Percentiles rank a stretch among this genome's conserved stretches.
These are phyloP conservation scores for Periophthalmus magnuspinnatus DNA, from an alignment of 2,797 vertebrate species.

Conservation along the genomic window DNA sequence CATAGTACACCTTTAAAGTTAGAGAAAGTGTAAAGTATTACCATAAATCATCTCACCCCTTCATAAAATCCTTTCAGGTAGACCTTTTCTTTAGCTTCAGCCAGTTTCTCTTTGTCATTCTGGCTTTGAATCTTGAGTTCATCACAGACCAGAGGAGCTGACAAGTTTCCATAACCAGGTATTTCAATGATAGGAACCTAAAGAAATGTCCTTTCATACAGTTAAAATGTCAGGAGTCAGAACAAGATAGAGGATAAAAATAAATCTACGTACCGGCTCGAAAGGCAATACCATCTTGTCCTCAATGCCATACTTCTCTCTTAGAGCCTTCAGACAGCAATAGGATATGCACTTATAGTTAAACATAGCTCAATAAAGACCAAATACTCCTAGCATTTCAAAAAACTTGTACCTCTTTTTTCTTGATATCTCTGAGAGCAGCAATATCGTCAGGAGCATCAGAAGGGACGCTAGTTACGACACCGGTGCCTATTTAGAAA, in stretches of 20 bases:
- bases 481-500: constrained; percentile 83
- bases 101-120: constrained; percentile 94
- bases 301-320: constrained; percentile 91
- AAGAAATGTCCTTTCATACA: background rate
- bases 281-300: constrained; percentile 97
- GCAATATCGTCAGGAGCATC: constrained; percentile 95
- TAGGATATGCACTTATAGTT: constrained; percentile 2
- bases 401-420: constrained; percentile 84
- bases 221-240: background rate
- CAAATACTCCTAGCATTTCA: background rate
- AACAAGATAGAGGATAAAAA: background rate
- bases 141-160: constrained; percentile 88
- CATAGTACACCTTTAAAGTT: background rate
- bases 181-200: constrained; percentile 94
- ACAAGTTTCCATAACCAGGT: constrained; percentile 90
- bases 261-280: constrained; percentile 85
- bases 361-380: background rate
- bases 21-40: too few species aligned
- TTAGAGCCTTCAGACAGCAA: constrained; percentile 79
- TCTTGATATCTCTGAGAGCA: constrained; percentile 94
- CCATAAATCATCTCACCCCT: constrained; percentile 82
- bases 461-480: constrained; percentile 96
- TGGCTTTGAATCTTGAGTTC: constrained; percentile 97
- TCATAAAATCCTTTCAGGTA: constrained; percentile 98
- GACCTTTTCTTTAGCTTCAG: constrained; percentile 92